Percentiles rank a stretch among this genome's conserved stretches.
phyloP scores from a whole-genome alignment of 2,888 invertebrate species.

The Rhabditoides inermis region DNA sequence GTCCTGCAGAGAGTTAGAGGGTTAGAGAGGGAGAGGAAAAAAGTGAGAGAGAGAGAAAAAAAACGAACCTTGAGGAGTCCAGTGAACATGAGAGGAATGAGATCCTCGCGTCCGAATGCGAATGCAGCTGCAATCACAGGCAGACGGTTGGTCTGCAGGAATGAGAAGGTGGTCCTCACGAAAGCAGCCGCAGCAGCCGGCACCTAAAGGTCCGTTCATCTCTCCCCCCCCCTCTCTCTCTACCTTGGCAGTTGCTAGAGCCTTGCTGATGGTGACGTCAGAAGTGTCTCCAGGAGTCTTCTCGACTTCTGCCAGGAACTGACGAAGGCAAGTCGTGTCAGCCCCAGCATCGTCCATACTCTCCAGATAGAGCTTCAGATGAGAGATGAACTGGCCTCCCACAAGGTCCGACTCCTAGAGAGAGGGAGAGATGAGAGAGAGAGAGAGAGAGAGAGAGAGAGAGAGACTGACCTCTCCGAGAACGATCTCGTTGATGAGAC shows the following conservation, averaged over 20 bases:
- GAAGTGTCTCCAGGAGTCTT: slow-evolving; percentile 1
- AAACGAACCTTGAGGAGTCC: too few relatives aligned
- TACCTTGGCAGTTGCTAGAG: neutral
- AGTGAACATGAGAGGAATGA: slow-evolving; percentile 9
- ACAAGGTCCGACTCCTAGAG: slow-evolving; percentile 5
- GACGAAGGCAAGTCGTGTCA: neutral
- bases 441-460: neutral
- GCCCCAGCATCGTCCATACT: slow-evolving; percentile 4
- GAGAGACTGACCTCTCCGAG: slow-evolving; percentile 2
- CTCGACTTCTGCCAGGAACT: neutral
- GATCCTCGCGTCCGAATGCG: slow-evolving; percentile 15
- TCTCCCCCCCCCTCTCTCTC: neutral
- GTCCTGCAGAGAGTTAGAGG: too few relatives aligned
- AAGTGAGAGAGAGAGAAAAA: too few relatives aligned
- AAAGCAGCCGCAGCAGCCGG: slow-evolving; percentile 3
- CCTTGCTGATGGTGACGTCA: slow-evolving; percentile 3
- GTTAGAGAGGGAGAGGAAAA: too few relatives aligned
- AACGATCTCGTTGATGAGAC: slow-evolving; percentile 10
- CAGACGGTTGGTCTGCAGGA: neutral
- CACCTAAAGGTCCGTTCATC: neutral
- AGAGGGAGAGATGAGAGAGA: too few relatives aligned
- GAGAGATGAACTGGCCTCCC: slow-evolving; percentile 9
- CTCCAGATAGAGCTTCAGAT: slow-evolving; percentile 7
- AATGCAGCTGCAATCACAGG: slow-evolving; percentile 13
- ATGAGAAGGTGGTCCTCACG: slow-evolving; percentile 3